phyloP scores from a whole-genome alignment of 2,888 invertebrate genomes.

The Cheilosia grossa region DNA sequence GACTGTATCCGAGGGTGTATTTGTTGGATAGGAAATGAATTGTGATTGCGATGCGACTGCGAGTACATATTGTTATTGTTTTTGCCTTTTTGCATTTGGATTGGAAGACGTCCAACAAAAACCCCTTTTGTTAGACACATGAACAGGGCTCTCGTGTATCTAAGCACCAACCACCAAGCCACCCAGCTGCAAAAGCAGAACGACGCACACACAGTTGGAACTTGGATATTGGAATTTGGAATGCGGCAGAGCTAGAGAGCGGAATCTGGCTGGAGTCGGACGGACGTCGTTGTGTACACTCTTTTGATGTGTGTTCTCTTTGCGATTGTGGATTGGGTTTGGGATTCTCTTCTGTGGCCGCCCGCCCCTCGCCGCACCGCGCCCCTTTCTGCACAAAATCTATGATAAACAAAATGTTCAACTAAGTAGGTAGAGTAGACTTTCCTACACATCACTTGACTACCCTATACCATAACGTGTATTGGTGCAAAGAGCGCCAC shows the following conservation, averaged over 20 bases:
- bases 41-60: conserved; percentile 5
- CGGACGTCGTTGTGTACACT: too few relatives aligned
- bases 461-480: neutral
- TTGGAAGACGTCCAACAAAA: conserved; percentile 48
- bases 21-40: conserved; percentile 43
- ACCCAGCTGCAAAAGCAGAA: neutral
- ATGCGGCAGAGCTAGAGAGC: too few relatives aligned
- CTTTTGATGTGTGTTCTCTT: too few relatives aligned
- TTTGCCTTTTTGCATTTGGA: conserved; percentile 33
- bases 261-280: too few relatives aligned
- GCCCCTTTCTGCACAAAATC: neutral
- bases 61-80: conserved; percentile 22
- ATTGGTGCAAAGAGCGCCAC: conserved; percentile 12
- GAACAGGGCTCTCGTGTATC: neutral
- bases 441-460: neutral
- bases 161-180: neutral
- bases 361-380: neutral
- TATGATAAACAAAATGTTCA: conserved; percentile 2
- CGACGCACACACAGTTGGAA: neutral
- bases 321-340: too few relatives aligned
- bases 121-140: conserved; percentile 10
- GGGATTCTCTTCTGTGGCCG: conserved; percentile 3
- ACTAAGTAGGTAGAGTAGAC: neutral
- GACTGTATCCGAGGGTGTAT: conserved; percentile 45
- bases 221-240: too few relatives aligned